Evolutionary conservation across 2,888 invertebrate species (phyloP).

Genomic region (Protodeltote pygarga): DNA sequence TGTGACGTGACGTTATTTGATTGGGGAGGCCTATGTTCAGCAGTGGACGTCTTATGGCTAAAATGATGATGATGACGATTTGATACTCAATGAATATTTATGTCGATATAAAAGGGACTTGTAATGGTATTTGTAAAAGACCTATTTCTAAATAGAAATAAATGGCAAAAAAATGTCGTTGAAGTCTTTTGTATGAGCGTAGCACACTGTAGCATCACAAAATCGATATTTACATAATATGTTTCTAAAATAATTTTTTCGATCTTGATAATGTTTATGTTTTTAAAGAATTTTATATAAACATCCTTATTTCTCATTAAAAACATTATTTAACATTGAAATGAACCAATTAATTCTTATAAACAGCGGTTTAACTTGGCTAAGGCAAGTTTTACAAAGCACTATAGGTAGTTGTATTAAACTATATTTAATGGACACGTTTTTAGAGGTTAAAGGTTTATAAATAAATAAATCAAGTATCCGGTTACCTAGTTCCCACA

Average conservation of each 20-base stretch:
- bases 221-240: too few relatives aligned
- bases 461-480: conserved; percentile 17
- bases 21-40: too few relatives aligned
- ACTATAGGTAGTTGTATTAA: conserved; percentile 12
- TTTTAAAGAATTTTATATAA: neutral
- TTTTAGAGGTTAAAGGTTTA: conserved; percentile 41
- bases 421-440: conserved; percentile 28
- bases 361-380: conserved; percentile 18
- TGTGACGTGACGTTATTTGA: too few relatives aligned
- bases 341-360: conserved; percentile 5
- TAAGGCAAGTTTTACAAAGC: conserved; percentile 11
- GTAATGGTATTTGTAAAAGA: too few relatives aligned
- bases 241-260: too few relatives aligned
- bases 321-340: conserved; percentile 27
- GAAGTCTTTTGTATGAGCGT: conserved; percentile 38
- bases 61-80: too few relatives aligned
- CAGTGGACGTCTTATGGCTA: too few relatives aligned
- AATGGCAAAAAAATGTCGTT: conserved; percentile 15
- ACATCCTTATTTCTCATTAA: neutral
- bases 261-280: too few relatives aligned
- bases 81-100: too few relatives aligned
- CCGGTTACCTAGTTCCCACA: conserved; percentile 33
- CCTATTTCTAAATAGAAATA: neutral
- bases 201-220: neutral
- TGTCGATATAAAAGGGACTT: too few relatives aligned